A percentile compares a stretch with the other conserved stretches of the same genome.
Conservation (phyloP, 2,888 invertebrate species). For the Chrysomela aeneicollis region DNA sequence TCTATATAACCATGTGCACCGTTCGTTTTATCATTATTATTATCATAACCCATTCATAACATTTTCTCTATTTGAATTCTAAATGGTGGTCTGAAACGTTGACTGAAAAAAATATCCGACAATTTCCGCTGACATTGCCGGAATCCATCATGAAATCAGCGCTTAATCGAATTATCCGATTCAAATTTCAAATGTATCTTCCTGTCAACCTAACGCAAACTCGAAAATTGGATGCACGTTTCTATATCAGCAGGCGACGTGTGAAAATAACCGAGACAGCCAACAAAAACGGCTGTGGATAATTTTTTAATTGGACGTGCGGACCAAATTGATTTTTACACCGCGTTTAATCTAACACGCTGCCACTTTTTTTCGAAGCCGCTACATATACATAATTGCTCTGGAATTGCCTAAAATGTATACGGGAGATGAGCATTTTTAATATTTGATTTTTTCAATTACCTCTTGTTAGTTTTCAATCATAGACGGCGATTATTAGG, state of each 20-base stretch:
- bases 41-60: too few relatives aligned
- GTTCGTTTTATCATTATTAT: too few relatives aligned
- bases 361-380: conserved; percentile 26
- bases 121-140: background rate
- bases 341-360: conserved; percentile 32
- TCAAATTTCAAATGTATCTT: conserved; percentile 45
- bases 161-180: conserved; percentile 44
- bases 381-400: conserved; percentile 21
- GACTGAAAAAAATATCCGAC: background rate
- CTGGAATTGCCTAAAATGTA: conserved; percentile 16
- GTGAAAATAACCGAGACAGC: conserved; percentile 37
- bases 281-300: conserved; percentile 37
- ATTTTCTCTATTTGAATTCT: too few relatives aligned
- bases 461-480: too few relatives aligned
- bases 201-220: conserved; percentile 36
- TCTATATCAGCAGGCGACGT: conserved; percentile 33
- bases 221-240: conserved; percentile 44
- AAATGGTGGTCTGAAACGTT: too few relatives aligned
- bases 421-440: background rate
- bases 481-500: too few relatives aligned
- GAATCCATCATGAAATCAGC: conserved; percentile 22
- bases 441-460: background rate
- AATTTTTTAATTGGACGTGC: conserved; percentile 44
- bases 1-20: too few relatives aligned
- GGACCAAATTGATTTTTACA: conserved; percentile 40